Evolutionary conservation across 2,888 invertebrate species (phyloP).

Genomic region (Axea sp.): DNA sequence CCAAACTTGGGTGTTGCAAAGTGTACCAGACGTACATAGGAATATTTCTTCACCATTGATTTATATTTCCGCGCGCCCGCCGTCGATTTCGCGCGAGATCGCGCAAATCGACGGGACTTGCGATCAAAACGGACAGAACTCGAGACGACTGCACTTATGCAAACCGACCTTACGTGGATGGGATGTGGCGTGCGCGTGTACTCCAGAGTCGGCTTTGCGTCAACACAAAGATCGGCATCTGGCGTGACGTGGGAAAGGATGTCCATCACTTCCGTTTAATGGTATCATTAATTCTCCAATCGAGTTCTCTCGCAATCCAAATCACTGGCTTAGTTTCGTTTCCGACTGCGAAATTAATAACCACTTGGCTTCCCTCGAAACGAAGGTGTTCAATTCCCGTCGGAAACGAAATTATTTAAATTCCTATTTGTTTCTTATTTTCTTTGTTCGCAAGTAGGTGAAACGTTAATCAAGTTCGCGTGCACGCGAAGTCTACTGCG

Average conservation of each 20-base stretch:
- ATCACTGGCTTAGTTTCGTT: slow-evolving; percentile 35
- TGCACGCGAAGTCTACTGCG: slow-evolving; percentile 53
- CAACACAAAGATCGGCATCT: slow-evolving; percentile 71
- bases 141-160: too few relatives aligned
- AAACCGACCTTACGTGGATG: slow-evolving; percentile 12
- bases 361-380: background rate
- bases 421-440: background rate
- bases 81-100: too few relatives aligned
- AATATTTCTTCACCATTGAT: too few relatives aligned
- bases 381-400: background rate
- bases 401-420: slow-evolving; percentile 16
- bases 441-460: slow-evolving; percentile 63
- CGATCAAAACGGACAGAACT: too few relatives aligned
- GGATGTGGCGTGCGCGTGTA: slow-evolving; percentile 62
- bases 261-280: slow-evolving; percentile 67
- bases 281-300: slow-evolving; percentile 32
- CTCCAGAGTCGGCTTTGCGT: slow-evolving; percentile 50
- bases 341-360: slow-evolving; percentile 19
- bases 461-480: slow-evolving; percentile 69
- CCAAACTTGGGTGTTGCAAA: too few relatives aligned
- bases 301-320: too few relatives aligned
- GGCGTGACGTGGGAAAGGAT: slow-evolving; percentile 73
- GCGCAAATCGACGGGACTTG: too few relatives aligned
- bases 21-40: too few relatives aligned
- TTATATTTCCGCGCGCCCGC: too few relatives aligned